phyloP scores from a whole-genome alignment of 1,140 invertebrate species.

The Sycophaga agraensis region DNA sequence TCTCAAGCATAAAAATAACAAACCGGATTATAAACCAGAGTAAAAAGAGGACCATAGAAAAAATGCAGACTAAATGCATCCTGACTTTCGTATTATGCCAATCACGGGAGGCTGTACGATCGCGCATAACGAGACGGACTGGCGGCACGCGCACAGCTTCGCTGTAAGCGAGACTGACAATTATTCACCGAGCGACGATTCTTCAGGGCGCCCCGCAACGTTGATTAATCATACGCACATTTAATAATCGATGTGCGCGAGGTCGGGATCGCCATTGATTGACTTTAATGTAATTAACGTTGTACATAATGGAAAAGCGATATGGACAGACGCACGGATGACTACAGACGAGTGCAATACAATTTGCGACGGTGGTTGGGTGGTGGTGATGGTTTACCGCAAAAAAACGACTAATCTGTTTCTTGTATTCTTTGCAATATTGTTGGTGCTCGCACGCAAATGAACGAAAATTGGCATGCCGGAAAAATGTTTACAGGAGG shows the following conservation, averaged over 20 bases:
- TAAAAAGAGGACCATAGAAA: too few relatives aligned
- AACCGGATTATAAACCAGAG: too few relatives aligned
- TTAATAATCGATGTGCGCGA: slow-evolving; percentile 1
- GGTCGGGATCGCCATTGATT: slow-evolving; percentile 1
- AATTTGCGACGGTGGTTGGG: slow-evolving; percentile 36
- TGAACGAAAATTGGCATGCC: slow-evolving; percentile 56
- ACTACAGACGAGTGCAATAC: slow-evolving; percentile 23
- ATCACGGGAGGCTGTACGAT: too few relatives aligned
- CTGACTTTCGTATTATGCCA: too few relatives aligned
- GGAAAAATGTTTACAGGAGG: slow-evolving; percentile 45
- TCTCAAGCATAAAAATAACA: too few relatives aligned
- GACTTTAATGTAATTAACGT: slow-evolving; percentile 15
- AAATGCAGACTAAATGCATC: too few relatives aligned
- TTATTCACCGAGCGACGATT: not conserved
- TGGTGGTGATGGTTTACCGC: slow-evolving; percentile 48
- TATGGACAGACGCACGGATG: slow-evolving; percentile 18
- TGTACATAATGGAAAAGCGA: not conserved
- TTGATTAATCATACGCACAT: slow-evolving; percentile 14
- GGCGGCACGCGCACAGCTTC: too few relatives aligned
- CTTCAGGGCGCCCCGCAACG: not conserved
- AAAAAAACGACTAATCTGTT: slow-evolving; percentile 52
- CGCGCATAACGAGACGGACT: too few relatives aligned
- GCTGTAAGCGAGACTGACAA: not conserved
- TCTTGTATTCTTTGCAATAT: slow-evolving; percentile 59
- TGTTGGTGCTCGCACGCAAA: slow-evolving; percentile 57